A percentile compares a stretch with the other conserved stretches of the same genome.
These are phyloP conservation scores for Atethmia centrago DNA, from an alignment of 2,888 invertebrate genomes.

Conservation along the genomic window DNA sequence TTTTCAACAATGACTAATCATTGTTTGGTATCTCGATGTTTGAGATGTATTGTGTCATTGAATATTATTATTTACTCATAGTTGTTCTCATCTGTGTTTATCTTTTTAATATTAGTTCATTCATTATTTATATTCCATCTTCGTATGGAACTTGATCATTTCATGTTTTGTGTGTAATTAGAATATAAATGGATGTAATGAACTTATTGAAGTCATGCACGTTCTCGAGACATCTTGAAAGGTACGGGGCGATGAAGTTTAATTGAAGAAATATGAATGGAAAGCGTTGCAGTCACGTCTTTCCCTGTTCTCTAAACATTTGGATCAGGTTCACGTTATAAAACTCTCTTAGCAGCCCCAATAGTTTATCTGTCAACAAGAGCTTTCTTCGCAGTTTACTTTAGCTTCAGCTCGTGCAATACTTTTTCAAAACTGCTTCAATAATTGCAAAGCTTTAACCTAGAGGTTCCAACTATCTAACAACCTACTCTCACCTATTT, in stretches of 20 bases:
- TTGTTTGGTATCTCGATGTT: constrained; percentile 46
- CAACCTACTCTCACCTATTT: constrained; percentile 24
- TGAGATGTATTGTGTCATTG: constrained; percentile 41
- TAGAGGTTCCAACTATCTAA: constrained; percentile 47
- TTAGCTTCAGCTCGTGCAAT: constrained; percentile 19
- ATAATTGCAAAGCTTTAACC: constrained; percentile 43
- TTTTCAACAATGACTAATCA: constrained; percentile 55
- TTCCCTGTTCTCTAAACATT: constrained; percentile 13
- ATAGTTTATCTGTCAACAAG: constrained; percentile 28
- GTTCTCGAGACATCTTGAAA: constrained; percentile 22
- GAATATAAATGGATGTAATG: constrained; percentile 14
- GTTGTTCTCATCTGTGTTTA: constrained; percentile 18
- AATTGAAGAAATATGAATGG: constrained; percentile 39
- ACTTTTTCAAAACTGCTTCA: constrained; percentile 44
- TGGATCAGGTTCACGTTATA: constrained; percentile 21
- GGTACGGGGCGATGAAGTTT: constrained; percentile 16
- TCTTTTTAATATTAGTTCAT: constrained; percentile 21
- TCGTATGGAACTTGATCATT: background rate
- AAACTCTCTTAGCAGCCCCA: constrained; percentile 25
- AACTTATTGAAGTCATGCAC: constrained; percentile 25
- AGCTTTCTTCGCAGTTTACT: constrained; percentile 38
- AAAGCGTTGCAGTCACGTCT: constrained; percentile 39
- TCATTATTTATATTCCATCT: constrained; percentile 21
- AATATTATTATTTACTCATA: constrained; percentile 20
- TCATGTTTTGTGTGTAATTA: constrained; percentile 27